These are phyloP conservation scores for Acromyrmex echinatior DNA, from an alignment of 1,140 invertebrate species.

Conservation along the genomic window DNA sequence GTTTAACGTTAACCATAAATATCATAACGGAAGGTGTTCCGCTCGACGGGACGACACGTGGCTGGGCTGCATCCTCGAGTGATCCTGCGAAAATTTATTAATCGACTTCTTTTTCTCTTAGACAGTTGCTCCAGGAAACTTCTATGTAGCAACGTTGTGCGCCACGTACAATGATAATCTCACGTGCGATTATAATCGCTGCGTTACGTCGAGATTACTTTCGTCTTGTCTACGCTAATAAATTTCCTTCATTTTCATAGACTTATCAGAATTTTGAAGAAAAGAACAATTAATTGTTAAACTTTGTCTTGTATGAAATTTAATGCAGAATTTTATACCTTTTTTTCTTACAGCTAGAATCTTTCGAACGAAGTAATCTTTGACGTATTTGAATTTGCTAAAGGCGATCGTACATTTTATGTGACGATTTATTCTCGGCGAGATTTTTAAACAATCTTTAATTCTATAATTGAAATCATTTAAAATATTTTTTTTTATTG, in stretches of 20 bases:
- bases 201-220: constrained; percentile 66
- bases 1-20: not conserved
- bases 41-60: not conserved
- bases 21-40: not conserved
- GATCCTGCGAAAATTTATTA: constrained; percentile 67
- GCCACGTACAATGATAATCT: constrained; percentile 72
- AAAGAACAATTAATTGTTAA: not conserved
- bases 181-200: constrained; percentile 15
- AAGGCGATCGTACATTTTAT: constrained; percentile 21
- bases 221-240: not conserved
- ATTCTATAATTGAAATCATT: not conserved
- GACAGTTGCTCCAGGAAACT: constrained; percentile 79
- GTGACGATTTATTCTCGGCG: not conserved
- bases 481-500: not conserved
- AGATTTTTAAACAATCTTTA: not conserved
- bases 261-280: not conserved
- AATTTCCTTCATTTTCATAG: not conserved
- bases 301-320: not conserved
- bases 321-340: not conserved
- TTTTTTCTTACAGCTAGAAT: not conserved
- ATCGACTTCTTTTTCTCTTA: constrained; percentile 72
- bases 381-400: constrained; percentile 25
- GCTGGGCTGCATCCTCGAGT: constrained; percentile 33
- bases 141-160: constrained; percentile 77
- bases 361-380: not conserved